Percentiles rank a stretch among this genome's conserved stretches.
phyloP scores from a whole-genome alignment of 2,888 invertebrate genomes.

The Hyles lineata region DNA sequence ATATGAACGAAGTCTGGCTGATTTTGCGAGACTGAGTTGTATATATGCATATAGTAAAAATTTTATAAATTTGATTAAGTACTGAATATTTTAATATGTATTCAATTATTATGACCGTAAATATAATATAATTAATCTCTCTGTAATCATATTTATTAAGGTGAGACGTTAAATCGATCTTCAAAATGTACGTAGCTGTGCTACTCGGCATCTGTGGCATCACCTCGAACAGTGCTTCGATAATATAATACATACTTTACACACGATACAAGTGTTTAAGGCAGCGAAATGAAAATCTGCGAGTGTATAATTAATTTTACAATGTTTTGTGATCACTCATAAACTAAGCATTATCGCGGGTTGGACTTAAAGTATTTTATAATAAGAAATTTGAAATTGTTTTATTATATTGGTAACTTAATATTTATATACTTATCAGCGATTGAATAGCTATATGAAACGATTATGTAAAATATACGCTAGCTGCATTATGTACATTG shows the following conservation, averaged over 20 bases:
- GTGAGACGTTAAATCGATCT: conserved; percentile 21
- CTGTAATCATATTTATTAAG: conserved; percentile 29
- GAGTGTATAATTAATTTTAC: conserved; percentile 5
- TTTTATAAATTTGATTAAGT: conserved; percentile 35
- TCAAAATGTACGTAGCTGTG: conserved; percentile 25
- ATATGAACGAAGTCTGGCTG: conserved; percentile 53
- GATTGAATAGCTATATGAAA: conserved; percentile 53
- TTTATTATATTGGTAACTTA: conserved; percentile 25
- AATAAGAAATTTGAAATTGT: conserved; percentile 26
- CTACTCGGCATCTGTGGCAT: conserved; percentile 6
- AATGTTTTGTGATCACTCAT: conserved; percentile 35
- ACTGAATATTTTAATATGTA: conserved; percentile 28
- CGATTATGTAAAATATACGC: conserved; percentile 59
- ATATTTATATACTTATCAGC: conserved; percentile 42
- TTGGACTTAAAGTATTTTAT: conserved; percentile 42
- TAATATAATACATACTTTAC: neutral
- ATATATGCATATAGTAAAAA: conserved; percentile 37
- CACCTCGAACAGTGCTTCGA: conserved; percentile 15
- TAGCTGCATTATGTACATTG: conserved; percentile 37
- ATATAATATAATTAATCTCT: conserved; percentile 30
- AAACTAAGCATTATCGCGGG: conserved; percentile 39
- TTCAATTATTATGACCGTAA: conserved; percentile 29
- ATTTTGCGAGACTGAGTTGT: conserved; percentile 47
- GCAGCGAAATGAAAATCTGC: conserved; percentile 22
- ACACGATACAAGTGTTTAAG: neutral